Percentiles rank a stretch among this genome's conserved stretches.
Conservation (phyloP, 2,888 invertebrate species). For the Hecatera dysodea region DNA sequence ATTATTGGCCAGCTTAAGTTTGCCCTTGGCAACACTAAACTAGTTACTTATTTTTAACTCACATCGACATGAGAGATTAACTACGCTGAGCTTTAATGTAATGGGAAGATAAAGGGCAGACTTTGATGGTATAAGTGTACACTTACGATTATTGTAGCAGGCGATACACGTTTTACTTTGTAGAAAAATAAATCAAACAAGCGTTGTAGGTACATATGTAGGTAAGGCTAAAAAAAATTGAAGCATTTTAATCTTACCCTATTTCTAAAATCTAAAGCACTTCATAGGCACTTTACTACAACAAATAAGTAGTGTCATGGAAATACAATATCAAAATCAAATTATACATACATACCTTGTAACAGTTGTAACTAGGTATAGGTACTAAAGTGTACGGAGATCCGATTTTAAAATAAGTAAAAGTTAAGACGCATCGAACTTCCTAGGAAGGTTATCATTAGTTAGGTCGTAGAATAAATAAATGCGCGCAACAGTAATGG, state of each 20-base stretch:
- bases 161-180: constrained; percentile 28
- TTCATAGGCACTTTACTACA: too few species aligned
- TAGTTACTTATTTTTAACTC: constrained; percentile 69
- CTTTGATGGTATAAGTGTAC: constrained; percentile 69
- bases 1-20: constrained; percentile 73
- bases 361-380: too few species aligned
- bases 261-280: too few species aligned
- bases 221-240: too few species aligned
- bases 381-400: neutral
- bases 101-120: constrained; percentile 66
- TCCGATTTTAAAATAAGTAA: constrained; percentile 14
- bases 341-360: too few species aligned
- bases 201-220: neutral
- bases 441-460: constrained; percentile 66
- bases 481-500: constrained; percentile 64
- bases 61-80: constrained; percentile 69
- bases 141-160: constrained; percentile 36
- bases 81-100: constrained; percentile 61
- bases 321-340: too few species aligned
- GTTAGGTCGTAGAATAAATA: constrained; percentile 56
- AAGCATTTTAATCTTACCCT: too few species aligned
- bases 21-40: constrained; percentile 75
- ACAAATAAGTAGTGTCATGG: too few species aligned
- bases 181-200: neutral
- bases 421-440: constrained; percentile 37